phyloP scores from a whole-genome alignment of 2,888 invertebrate species.

The Tortricodes alternella region DNA sequence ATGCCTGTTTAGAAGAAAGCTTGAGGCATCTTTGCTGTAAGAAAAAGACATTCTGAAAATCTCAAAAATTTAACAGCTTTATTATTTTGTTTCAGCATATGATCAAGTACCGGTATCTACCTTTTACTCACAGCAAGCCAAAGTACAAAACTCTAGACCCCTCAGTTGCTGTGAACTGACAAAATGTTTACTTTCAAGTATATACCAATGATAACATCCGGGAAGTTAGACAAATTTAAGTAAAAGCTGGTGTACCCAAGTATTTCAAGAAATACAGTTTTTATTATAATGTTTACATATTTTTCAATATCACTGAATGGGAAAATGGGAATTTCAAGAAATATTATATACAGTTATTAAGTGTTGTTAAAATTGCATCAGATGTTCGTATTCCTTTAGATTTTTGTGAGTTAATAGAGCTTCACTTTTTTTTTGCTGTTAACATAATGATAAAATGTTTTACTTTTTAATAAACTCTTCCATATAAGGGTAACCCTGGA shows the following conservation, averaged over 20 bases:
- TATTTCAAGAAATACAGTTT: slow-evolving; percentile 79
- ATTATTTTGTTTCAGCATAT: slow-evolving; percentile 92
- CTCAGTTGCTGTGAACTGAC: slow-evolving; percentile 72
- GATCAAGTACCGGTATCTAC: slow-evolving; percentile 99
- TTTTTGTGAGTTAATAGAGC: too few relatives aligned
- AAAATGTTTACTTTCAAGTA: slow-evolving; percentile 43
- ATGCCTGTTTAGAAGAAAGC: too few relatives aligned
- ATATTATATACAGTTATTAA: too few relatives aligned
- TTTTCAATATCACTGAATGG: slow-evolving; percentile 42
- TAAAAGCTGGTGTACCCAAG: slow-evolving; percentile 75
- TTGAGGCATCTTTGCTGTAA: too few relatives aligned
- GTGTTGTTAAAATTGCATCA: too few relatives aligned
- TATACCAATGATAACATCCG: slow-evolving; percentile 42
- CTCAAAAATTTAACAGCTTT: slow-evolving; percentile 13
- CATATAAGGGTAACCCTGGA: too few relatives aligned
- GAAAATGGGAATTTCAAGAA: background rate
- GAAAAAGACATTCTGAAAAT: too few relatives aligned
- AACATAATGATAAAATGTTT: too few relatives aligned
- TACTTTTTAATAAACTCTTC: too few relatives aligned
- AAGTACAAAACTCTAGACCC: slow-evolving; percentile 89
- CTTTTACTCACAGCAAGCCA: slow-evolving; percentile 99
- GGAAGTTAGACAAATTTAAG: slow-evolving; percentile 65
- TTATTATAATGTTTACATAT: slow-evolving; percentile 69
- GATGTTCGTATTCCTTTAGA: too few relatives aligned
- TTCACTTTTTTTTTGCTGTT: too few relatives aligned